Conservation (phyloP, 2,113 vertebrate genomes). For the Alouatta palliata region DNA sequence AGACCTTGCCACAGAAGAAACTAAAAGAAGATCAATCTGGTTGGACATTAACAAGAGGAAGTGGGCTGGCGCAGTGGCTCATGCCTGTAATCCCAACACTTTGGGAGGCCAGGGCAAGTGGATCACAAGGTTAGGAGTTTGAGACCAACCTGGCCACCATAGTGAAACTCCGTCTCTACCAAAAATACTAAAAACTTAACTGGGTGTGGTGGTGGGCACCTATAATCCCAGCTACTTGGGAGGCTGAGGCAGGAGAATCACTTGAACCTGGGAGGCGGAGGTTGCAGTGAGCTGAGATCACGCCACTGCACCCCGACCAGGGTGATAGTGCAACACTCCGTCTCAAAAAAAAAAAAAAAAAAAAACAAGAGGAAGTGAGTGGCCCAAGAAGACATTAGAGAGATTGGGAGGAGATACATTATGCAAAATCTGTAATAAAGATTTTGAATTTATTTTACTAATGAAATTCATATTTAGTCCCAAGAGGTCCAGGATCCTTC, state of each 20-base stretch:
- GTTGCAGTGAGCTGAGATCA: no score
- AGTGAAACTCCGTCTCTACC: no score
- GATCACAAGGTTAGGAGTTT: no score
- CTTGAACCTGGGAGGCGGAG: no score
- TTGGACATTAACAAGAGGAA: background rate
- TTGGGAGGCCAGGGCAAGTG: no score
- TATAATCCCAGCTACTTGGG: no score
- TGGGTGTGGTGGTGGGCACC: no score
- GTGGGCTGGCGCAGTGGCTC: background rate
- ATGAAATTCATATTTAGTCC: background rate
- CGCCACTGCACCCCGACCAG: no score
- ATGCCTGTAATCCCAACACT: no score
- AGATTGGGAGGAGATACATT: background rate
- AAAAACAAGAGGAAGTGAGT: background rate
- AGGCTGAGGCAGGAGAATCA: no score
- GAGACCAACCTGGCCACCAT: no score
- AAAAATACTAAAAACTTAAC: no score
- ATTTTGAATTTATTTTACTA: background rate
- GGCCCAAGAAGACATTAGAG: background rate
- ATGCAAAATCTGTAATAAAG: background rate
- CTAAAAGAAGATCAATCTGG: background rate
- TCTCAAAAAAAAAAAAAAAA: background rate
- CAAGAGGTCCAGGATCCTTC: background rate
- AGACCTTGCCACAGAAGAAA: background rate
- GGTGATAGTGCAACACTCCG: rapidly evolving